Conservation (phyloP, 35 echinoderm and acorn worm species). For the Stichopus chloronotus region DNA sequence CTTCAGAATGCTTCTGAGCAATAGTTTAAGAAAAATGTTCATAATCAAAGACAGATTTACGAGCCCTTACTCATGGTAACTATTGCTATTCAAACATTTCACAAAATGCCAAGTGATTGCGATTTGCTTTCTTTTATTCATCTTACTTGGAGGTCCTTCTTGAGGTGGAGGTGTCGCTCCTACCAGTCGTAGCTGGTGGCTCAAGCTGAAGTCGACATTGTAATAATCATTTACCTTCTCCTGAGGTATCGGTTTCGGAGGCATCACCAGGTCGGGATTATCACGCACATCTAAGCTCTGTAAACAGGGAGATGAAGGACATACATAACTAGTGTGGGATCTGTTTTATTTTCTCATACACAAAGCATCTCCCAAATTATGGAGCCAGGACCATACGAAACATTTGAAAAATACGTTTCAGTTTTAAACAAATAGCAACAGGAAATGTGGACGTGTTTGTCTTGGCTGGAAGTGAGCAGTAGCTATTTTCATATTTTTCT, state of each 20-base stretch:
- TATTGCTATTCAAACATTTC: too few relatives aligned
- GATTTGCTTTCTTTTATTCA: too few relatives aligned
- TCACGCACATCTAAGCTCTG: slow-evolving; percentile 91
- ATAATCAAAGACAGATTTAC: too few relatives aligned
- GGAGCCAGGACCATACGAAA: too few relatives aligned
- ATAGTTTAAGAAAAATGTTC: too few relatives aligned
- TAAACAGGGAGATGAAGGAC: neutral
- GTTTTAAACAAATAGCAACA: neutral
- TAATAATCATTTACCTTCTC: slow-evolving; percentile 93
- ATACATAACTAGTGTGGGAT: neutral
- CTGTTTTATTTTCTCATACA: neutral
- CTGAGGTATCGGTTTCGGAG: slow-evolving; percentile 83
- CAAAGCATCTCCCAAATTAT: neutral
- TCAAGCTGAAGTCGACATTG: slow-evolving; percentile 97
- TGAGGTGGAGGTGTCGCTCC: slow-evolving; percentile 78
- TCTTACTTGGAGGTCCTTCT: slow-evolving; percentile 77
- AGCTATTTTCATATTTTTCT: too few relatives aligned
- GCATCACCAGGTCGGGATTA: slow-evolving; percentile 95
- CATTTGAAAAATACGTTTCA: too few relatives aligned
- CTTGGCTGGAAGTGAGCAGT: too few relatives aligned
- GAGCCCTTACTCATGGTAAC: too few relatives aligned
- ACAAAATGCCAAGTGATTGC: too few relatives aligned
- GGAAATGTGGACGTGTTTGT: neutral
- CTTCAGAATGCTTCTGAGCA: too few relatives aligned
- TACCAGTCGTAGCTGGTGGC: slow-evolving; percentile 86